phyloP scores from a whole-genome alignment of 2,797 vertebrate genomes.

The Chaetodon trifasciatus region DNA sequence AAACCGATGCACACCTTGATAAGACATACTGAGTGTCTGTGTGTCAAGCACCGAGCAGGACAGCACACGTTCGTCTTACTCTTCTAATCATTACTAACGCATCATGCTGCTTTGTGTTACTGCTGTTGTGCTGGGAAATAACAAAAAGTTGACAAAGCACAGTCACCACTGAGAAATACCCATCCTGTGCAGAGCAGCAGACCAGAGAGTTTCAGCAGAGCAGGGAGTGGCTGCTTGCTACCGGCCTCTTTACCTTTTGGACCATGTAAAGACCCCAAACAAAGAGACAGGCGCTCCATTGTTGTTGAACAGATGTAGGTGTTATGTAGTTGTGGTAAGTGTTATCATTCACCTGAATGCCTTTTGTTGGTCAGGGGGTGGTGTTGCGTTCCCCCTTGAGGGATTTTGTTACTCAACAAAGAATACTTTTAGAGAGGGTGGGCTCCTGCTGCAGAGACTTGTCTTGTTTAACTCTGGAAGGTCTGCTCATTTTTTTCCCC shows the following conservation, averaged over 20 bases:
- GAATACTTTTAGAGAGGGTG: slow-evolving; percentile 2
- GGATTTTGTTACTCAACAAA: slow-evolving; percentile 51
- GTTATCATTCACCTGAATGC: slow-evolving; percentile 58
- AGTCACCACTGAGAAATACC: neutral
- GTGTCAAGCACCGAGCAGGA: slow-evolving; percentile 29
- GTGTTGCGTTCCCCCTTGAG: slow-evolving; percentile 32
- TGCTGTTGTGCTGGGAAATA: slow-evolving; percentile 6
- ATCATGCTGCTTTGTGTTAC: slow-evolving; percentile 5
- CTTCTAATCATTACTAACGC: neutral
- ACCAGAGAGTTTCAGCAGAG: neutral
- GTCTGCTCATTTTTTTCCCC: neutral
- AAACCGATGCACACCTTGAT: slow-evolving; percentile 43
- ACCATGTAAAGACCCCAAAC: slow-evolving; percentile 54
- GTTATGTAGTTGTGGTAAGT: slow-evolving; percentile 31
- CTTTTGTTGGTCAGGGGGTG: slow-evolving; percentile 19
- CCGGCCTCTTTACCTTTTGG: slow-evolving; percentile 29
- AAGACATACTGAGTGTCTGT: slow-evolving; percentile 15
- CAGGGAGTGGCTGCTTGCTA: slow-evolving; percentile 55
- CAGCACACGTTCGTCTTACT: slow-evolving; percentile 37
- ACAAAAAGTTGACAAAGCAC: slow-evolving; percentile 4
- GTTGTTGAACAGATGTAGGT: slow-evolving; percentile 38
- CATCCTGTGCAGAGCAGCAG: slow-evolving; percentile 5
- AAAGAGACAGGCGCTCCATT: slow-evolving; percentile 49
- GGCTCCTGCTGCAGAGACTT: slow-evolving; percentile 52
- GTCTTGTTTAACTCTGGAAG: slow-evolving; percentile 32